Percentiles rank a stretch among this genome's conserved stretches.
Conservation (phyloP, 1,140 invertebrate species). For the Lasioglossum albipes region DNA sequence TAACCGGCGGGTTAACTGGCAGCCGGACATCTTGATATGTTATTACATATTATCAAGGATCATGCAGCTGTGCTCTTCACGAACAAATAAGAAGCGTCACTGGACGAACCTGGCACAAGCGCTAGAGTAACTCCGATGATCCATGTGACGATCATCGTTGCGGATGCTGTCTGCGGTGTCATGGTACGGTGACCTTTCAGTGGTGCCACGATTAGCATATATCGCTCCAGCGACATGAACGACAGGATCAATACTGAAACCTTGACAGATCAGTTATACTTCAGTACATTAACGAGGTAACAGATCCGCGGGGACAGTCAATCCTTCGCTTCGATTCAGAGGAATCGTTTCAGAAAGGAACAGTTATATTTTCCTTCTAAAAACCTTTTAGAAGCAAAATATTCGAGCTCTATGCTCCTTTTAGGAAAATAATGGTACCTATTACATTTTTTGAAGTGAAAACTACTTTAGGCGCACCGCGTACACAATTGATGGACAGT, state of each 20-base stretch:
- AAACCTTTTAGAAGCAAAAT: too few species aligned
- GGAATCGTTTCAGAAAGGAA: too few species aligned
- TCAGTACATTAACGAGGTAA: constrained; percentile 1
- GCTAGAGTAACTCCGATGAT: constrained; percentile 83
- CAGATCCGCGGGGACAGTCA: background rate
- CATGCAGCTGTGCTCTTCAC: background rate
- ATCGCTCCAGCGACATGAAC: constrained; percentile 89
- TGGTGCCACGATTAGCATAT: constrained; percentile 86
- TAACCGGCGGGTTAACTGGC: constrained; percentile 5
- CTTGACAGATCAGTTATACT: constrained; percentile 69
- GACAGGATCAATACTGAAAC: constrained; percentile 88
- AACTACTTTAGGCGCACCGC: too few species aligned
- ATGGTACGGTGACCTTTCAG: constrained; percentile 82
- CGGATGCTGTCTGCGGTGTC: constrained; percentile 81
- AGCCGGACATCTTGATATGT: constrained; percentile 18
- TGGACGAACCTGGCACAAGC: constrained; percentile 82
- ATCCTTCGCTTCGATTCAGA: too few species aligned
- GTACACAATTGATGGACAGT: too few species aligned
- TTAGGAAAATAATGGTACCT: too few species aligned
- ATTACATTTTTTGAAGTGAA: too few species aligned
- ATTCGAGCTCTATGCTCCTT: too few species aligned
- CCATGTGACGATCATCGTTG: constrained; percentile 84
- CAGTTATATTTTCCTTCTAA: too few species aligned
- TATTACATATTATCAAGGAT: constrained; percentile 35
- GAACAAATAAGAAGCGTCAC: background rate